Percentiles rank a stretch among this genome's conserved stretches.
phyloP scores from a whole-genome alignment of 2,888 invertebrate species.

The Tipula unca region DNA sequence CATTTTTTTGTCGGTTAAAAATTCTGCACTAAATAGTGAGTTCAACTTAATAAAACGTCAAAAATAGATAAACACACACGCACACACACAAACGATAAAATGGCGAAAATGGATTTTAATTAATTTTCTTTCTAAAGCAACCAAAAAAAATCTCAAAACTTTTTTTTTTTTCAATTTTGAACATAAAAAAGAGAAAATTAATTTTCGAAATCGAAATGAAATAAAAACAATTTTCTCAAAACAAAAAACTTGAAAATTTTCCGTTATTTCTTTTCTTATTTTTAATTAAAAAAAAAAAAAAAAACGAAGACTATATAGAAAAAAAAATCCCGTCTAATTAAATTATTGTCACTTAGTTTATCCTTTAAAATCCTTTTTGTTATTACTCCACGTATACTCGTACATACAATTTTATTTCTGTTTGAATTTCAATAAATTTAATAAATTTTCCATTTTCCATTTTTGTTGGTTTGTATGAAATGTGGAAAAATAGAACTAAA shows the following conservation, averaged over 20 bases:
- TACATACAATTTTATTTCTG: neutral
- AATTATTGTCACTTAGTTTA: slow-evolving; percentile 14
- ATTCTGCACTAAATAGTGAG: neutral
- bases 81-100: neutral
- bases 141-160: neutral
- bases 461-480: neutral
- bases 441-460: neutral
- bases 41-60: neutral
- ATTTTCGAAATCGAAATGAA: neutral
- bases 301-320: neutral
- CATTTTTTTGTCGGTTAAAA: neutral
- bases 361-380: neutral
- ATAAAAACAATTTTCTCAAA: neutral
- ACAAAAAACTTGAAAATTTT: neutral
- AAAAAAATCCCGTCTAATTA: neutral
- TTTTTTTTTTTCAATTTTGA: neutral
- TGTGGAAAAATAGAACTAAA: neutral
- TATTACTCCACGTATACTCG: neutral
- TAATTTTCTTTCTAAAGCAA: neutral
- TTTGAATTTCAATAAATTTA: slow-evolving; percentile 1
- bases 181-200: neutral
- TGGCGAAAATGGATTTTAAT: slow-evolving; percentile 1
- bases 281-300: neutral
- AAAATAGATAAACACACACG: neutral
- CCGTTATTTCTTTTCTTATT: neutral